These are phyloP conservation scores for Nothoprocta perdicaria DNA, from an alignment of 2,113 vertebrate genomes.

Conservation along the genomic window DNA sequence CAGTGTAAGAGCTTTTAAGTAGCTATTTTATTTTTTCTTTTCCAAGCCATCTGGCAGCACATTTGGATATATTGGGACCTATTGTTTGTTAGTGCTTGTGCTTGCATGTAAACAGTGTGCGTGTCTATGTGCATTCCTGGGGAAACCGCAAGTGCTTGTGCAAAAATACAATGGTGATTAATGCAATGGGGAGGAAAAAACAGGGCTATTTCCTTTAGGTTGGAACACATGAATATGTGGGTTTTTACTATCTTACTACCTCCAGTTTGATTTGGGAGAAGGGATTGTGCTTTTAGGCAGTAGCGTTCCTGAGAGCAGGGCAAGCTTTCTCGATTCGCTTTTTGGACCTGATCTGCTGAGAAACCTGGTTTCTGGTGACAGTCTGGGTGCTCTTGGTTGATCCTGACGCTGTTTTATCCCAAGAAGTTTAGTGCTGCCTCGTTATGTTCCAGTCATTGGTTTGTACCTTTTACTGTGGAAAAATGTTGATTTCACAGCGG, in stretches of 20 bases:
- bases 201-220: rapidly evolving
- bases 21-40: background rate
- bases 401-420: rapidly evolving
- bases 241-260: background rate
- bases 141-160: background rate
- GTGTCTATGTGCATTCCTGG: background rate
- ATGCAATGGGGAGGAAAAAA: background rate
- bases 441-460: background rate
- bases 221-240: rapidly evolving
- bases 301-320: background rate
- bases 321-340: background rate
- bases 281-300: background rate
- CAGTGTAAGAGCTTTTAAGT: slow-evolving; percentile 40
- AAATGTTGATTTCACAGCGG: background rate
- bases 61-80: background rate
- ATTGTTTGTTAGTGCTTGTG: background rate
- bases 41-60: slow-evolving; percentile 48
- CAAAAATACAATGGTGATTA: background rate
- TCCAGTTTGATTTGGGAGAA: rapidly evolving
- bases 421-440: background rate
- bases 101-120: background rate
- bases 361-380: background rate
- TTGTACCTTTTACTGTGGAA: too few relatives aligned
- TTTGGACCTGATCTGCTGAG: background rate
- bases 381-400: background rate